phyloP scores from a whole-genome alignment of 2,888 invertebrate species.

The Celastrina argiolus region DNA sequence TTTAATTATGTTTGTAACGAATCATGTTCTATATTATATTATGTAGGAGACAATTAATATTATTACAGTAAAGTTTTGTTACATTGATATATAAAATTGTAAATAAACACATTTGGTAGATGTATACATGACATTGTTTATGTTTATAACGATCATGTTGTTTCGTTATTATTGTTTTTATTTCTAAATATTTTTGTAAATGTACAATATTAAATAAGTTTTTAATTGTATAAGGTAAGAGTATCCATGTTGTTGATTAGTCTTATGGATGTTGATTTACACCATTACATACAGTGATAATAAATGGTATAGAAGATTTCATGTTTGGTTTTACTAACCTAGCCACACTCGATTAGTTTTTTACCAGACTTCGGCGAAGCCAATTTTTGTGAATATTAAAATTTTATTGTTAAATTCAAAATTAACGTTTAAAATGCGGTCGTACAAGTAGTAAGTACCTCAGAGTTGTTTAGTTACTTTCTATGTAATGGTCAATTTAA shows the following conservation, averaged over 20 bases:
- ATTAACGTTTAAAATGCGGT: no score
- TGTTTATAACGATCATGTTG: conserved; percentile 56
- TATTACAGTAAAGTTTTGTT: conserved; percentile 50
- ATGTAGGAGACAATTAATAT: conserved; percentile 26
- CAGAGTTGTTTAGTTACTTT: no score
- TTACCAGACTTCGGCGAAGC: no score
- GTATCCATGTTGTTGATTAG: conserved; percentile 77
- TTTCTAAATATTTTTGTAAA: conserved; percentile 50
- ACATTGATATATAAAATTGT: conserved; percentile 54
- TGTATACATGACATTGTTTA: conserved; percentile 66
- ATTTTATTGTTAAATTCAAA: no score
- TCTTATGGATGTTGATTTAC: conserved; percentile 76
- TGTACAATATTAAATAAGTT: conserved; percentile 56
- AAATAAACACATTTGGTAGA: conserved; percentile 52
- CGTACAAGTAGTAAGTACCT: no score
- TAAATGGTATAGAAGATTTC: conserved; percentile 58
- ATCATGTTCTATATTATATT: not conserved
- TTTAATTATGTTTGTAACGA: not conserved
- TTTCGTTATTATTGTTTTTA: conserved; percentile 46
- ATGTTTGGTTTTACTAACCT: conserved; percentile 10
- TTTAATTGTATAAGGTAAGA: conserved; percentile 62
- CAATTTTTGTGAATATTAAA: no score
- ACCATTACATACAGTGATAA: conserved; percentile 75
- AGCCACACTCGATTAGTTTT: no score
- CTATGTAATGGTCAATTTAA: no score